Evolutionary conservation across 2,113 vertebrate genomes (phyloP), one percentile per base, ranked within the genome.

Genomic region (Sprattus sprattus): DNA sequence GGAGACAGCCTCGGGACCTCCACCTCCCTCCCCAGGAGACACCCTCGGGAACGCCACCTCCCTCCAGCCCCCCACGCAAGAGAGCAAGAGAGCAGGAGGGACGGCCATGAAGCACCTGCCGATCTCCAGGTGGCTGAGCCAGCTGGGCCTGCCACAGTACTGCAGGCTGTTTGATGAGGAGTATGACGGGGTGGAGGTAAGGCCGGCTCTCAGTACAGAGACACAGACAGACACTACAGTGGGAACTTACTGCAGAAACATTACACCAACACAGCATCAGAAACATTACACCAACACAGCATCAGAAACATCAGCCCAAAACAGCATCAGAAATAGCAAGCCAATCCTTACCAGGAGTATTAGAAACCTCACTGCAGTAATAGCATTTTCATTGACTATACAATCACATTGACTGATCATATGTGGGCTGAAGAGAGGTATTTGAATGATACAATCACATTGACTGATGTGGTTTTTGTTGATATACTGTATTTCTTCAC

Each of bases 121-220:
- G 0, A 95, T 96, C 88, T 95, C 93, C 50, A 93, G 94, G 85
- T 96, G 95, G 94, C 86, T 97, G 85, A 93, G 90, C 81, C 94
- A 96, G 89, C 93, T 97, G 90, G 93, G 93, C 15, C 91, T 96
- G 85, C 93, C 92, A 25, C 94, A 96, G 82, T 96, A 95, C 86
- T 94, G 93, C 90, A 60, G 16, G 0, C 91, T 94, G 4, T 91
- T 96, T 89, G 95, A 96, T 81, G 94, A 95, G 90, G 94, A 95
- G 3, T 96, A 94, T 49, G 92, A 93, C 60, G 93, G 91, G 0
- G 91, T 95, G n/a, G 94, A 96, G 94, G 95, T 96, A 94, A 95
- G 89, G 85, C 20, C 52, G 7, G 16, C 64, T 15, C 64, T 71
- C 64, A 10, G 64, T 67, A 4, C 6, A 8, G 25, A 0, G 64